phyloP scores from a whole-genome alignment of 2,888 invertebrate species.

The Polia nebulosa region DNA sequence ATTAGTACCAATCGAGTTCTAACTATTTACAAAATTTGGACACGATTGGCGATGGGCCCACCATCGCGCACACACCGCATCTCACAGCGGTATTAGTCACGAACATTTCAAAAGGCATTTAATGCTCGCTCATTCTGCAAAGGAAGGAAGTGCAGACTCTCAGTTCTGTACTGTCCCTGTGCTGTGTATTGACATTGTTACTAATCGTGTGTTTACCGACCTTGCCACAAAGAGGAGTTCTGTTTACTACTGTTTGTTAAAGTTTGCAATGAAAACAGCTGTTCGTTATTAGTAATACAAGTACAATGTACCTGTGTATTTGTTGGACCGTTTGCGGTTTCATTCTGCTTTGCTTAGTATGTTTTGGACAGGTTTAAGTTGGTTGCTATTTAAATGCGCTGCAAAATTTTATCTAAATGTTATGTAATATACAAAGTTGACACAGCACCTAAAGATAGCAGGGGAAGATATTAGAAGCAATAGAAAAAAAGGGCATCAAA shows the following conservation, averaged over 20 bases:
- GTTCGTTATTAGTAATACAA: conserved; percentile 8
- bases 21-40: no score
- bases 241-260: conserved; percentile 16
- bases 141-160: conserved; percentile 14
- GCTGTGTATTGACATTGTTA: background rate
- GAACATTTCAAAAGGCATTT: background rate
- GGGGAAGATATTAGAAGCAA: background rate
- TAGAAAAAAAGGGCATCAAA: no score
- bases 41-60: no score
- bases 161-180: background rate
- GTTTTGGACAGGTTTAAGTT: background rate
- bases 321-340: conserved; percentile 5
- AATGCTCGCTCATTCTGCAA: background rate
- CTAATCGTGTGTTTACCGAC: conserved; percentile 5
- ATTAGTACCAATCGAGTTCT: no score
- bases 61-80: no score
- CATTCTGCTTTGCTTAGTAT: conserved; percentile 16
- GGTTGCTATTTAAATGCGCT: background rate
- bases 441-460: no score
- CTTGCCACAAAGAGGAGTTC: conserved; percentile 13
- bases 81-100: no score
- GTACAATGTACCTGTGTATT: conserved; percentile 7
- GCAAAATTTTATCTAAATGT: no score
- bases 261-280: conserved; percentile 12
- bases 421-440: no score